phyloP scores from a whole-genome alignment of 2,888 invertebrate species.

The Papilio gigon region DNA sequence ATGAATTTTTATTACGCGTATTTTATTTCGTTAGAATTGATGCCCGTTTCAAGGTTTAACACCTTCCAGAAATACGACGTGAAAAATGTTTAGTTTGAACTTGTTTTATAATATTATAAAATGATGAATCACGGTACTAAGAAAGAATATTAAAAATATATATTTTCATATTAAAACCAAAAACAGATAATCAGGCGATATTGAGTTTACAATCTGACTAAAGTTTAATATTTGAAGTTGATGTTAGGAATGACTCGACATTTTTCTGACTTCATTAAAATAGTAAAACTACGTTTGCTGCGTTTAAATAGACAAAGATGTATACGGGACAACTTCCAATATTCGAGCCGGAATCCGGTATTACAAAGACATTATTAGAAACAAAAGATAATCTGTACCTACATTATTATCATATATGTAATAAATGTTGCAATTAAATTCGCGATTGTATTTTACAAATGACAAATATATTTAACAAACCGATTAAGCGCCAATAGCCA shows the following conservation, averaged over 20 bases:
- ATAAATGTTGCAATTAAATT: neutral
- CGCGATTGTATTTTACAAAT: neutral
- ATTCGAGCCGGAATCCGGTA: neutral
- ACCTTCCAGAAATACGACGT: constrained; percentile 25
- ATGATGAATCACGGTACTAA: neutral
- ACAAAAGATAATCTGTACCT: neutral
- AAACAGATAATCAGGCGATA: constrained; percentile 7
- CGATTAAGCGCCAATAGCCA: too few species aligned
- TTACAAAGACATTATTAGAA: neutral
- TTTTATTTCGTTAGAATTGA: constrained; percentile 28
- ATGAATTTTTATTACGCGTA: constrained; percentile 21
- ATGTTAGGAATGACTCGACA: neutral
- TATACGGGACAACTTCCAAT: neutral
- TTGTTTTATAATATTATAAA: constrained; percentile 23
- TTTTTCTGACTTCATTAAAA: neutral
- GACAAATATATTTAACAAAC: neutral
- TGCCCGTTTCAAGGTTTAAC: constrained; percentile 27
- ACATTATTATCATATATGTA: neutral
- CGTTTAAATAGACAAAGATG: neutral
- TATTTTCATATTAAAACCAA: neutral
- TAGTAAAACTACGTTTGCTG: too few species aligned
- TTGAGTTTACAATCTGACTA: neutral
- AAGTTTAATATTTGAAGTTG: neutral
- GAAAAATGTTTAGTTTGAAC: constrained; percentile 10
- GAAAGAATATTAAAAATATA: neutral